phyloP scores from a whole-genome alignment of 92 coral and sea anemone species.

The Palythoa heliodiscus region DNA sequence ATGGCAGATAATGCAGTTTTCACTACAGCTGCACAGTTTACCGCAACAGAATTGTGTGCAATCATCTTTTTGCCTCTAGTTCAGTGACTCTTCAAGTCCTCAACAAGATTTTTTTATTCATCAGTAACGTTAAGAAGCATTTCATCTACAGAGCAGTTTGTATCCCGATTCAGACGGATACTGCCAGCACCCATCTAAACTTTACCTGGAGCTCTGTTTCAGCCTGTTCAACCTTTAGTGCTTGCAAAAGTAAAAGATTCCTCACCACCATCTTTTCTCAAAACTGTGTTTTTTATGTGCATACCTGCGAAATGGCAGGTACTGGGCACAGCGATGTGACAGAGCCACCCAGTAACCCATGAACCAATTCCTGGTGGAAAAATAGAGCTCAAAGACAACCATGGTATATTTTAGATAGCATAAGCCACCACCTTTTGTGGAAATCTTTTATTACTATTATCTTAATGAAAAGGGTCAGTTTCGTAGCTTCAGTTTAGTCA shows the following conservation, averaged over 20 bases:
- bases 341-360: neutral
- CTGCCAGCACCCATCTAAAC: neutral
- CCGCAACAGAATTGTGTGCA: neutral
- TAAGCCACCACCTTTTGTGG: neutral
- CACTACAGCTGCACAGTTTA: neutral
- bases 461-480: neutral
- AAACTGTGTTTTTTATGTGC: neutral
- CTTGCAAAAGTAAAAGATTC: neutral
- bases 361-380: neutral
- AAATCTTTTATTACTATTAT: neutral
- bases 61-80: neutral
- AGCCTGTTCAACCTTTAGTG: neutral
- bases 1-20: neutral
- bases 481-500: neutral
- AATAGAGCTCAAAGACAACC: neutral
- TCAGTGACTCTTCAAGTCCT: neutral
- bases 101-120: neutral
- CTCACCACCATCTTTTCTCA: neutral
- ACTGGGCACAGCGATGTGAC: neutral
- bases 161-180: neutral
- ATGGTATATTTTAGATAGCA: neutral
- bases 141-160: neutral
- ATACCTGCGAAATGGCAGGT: neutral
- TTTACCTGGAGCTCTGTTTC: slow-evolving; percentile 8
- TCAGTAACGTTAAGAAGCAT: slow-evolving; percentile 3